Conservation (phyloP, 2,797 vertebrate genomes). For the Ctenosaura bakeri region DNA sequence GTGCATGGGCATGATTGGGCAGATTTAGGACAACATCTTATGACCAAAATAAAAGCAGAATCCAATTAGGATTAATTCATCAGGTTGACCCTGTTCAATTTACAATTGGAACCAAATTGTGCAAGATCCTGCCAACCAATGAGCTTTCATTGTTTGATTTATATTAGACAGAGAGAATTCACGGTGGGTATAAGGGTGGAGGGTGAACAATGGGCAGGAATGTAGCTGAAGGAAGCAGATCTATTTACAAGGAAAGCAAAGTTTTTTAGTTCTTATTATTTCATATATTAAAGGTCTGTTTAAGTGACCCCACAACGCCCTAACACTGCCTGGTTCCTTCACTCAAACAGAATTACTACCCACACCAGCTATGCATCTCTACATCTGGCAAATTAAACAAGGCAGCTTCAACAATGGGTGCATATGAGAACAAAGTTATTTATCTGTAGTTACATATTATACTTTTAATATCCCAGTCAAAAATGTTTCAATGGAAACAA, state of each 20-base stretch:
- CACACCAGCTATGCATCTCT: constrained; percentile 5
- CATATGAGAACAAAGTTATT: neutral
- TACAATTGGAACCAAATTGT: constrained; percentile 29
- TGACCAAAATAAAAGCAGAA: constrained; percentile 4
- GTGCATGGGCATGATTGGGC: neutral
- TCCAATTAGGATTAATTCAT: constrained; percentile 16
- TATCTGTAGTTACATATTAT: constrained; percentile 9
- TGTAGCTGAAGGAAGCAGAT: constrained; percentile 34
- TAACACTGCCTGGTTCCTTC: constrained; percentile 24
- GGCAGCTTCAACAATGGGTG: constrained; percentile 16
- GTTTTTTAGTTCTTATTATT: constrained; percentile 33
- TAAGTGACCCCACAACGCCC: constrained; percentile 24
- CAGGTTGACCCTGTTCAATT: constrained; percentile 11
- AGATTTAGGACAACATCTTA: constrained; percentile 24
- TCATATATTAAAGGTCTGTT: constrained; percentile 36
- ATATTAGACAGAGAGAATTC: constrained; percentile 25
- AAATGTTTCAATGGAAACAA: constrained; percentile 4
- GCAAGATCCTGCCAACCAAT: constrained; percentile 13
- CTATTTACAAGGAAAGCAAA: constrained; percentile 41
- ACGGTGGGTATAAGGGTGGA: constrained; percentile 30
- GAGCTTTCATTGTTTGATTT: constrained; percentile 27
- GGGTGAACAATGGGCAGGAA: constrained; percentile 34
- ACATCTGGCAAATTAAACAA: constrained; percentile 26
- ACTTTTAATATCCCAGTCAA: neutral
- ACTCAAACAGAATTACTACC: constrained; percentile 14